phyloP scores from a whole-genome alignment of 2,888 invertebrate genomes.

The Eretmocerus hayati region DNA sequence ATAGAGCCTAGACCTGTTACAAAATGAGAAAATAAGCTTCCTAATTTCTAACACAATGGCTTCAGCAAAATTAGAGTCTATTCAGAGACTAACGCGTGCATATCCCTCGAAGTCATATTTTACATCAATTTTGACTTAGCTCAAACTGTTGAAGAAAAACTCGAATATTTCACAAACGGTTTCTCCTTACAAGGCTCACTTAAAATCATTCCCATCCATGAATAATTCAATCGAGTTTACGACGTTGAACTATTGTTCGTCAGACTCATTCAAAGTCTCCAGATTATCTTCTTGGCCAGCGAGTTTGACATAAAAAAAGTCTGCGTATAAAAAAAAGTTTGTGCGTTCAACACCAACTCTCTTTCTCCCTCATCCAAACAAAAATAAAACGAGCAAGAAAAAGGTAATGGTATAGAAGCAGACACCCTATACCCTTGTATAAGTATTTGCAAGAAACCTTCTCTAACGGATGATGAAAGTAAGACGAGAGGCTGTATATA shows the following conservation, averaged over 20 bases:
- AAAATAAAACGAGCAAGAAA: slow-evolving; percentile 1
- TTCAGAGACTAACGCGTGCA: too few relatives aligned
- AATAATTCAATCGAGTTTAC: slow-evolving; percentile 35
- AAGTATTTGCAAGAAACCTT: neutral
- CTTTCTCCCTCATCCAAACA: too few relatives aligned
- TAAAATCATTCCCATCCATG: slow-evolving; percentile 31
- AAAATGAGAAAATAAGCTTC: too few relatives aligned
- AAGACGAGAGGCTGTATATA: neutral
- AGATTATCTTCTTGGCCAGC: neutral
- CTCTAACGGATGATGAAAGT: neutral
- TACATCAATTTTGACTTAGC: too few relatives aligned
- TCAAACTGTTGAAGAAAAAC: too few relatives aligned
- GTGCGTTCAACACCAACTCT: too few relatives aligned
- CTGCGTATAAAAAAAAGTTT: slow-evolving; percentile 3
- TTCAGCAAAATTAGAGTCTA: too few relatives aligned
- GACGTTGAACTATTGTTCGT: slow-evolving; percentile 25
- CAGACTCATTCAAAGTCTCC: slow-evolving; percentile 23
- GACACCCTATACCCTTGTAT: neutral
- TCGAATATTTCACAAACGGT: too few relatives aligned
- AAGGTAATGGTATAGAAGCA: neutral
- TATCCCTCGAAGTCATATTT: too few relatives aligned
- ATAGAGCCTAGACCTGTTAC: too few relatives aligned
- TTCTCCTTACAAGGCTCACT: neutral
- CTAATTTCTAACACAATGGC: too few relatives aligned
- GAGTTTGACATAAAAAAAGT: slow-evolving; percentile 11